phyloP scores from a whole-genome alignment of 1,140 invertebrate species.

The Euwallacea fornicatus region DNA sequence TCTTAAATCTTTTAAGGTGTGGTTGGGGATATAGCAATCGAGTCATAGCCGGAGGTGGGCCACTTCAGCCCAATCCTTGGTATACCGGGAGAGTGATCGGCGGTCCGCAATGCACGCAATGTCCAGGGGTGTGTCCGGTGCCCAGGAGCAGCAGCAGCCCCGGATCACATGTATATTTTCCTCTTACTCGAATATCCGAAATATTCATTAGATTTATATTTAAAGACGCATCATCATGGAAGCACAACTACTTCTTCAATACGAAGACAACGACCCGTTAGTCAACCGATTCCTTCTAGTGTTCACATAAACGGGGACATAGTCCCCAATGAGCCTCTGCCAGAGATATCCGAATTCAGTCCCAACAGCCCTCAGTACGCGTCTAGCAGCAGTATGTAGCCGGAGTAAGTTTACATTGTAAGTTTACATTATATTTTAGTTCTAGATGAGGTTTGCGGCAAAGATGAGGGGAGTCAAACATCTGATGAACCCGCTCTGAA shows the following conservation, averaged over 20 bases:
- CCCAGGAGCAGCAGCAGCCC: constrained; percentile 52
- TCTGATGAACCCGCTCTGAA: constrained; percentile 60
- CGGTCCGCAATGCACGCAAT: constrained; percentile 51
- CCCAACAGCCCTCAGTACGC: constrained; percentile 59
- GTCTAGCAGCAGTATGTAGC: constrained; percentile 64
- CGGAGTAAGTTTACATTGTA: background rate
- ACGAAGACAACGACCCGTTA: constrained; percentile 51
- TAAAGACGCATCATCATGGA: background rate
- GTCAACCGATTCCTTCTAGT: constrained; percentile 51
- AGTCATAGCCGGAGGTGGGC: constrained; percentile 43
- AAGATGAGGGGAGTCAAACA: constrained; percentile 46
- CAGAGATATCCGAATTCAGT: constrained; percentile 59
- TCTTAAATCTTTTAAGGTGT: constrained; percentile 24
- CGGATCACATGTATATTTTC: constrained; percentile 39
- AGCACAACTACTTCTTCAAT: constrained; percentile 12
- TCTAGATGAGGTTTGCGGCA: constrained; percentile 59
- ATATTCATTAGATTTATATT: background rate
- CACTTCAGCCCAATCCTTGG: constrained; percentile 47
- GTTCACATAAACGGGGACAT: constrained; percentile 45
- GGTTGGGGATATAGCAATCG: constrained; percentile 53
- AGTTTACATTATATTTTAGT: constrained; percentile 53
- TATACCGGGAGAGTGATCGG: constrained; percentile 49
- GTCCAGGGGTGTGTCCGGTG: constrained; percentile 51
- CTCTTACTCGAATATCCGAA: background rate
- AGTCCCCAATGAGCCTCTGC: constrained; percentile 50